Evolutionary conservation across 2,888 invertebrate genomes (phyloP).

Genomic region (Acronicta leporina): DNA sequence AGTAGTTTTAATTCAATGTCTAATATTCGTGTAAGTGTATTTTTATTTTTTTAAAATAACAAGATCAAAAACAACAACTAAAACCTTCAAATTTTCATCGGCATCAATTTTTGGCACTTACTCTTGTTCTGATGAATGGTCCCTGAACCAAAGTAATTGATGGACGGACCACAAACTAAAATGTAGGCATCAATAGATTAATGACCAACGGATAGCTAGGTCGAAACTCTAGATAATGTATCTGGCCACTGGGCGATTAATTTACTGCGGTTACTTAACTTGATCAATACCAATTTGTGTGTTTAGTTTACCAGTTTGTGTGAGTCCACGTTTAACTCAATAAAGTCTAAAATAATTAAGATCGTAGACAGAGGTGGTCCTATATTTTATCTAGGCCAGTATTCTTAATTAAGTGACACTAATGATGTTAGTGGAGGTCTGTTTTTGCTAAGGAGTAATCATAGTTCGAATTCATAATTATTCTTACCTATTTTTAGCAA

Average conservation of each 20-base stretch:
- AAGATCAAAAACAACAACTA: conserved; percentile 37
- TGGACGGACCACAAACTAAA: conserved; percentile 74
- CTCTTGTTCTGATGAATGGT: conserved; percentile 71
- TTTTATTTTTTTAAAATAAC: too few relatives aligned
- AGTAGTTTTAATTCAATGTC: too few relatives aligned
- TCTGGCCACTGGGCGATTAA: conserved; percentile 84
- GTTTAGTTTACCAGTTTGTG: conserved; percentile 56
- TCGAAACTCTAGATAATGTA: conserved; percentile 84
- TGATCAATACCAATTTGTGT: conserved; percentile 79
- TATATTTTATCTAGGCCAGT: conserved; percentile 27
- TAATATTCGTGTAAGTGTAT: too few relatives aligned
- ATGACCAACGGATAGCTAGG: conserved; percentile 82
- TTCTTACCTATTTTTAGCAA: too few relatives aligned
- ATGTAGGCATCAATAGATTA: conserved; percentile 84
- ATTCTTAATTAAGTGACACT: conserved; percentile 38
- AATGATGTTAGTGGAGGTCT: conserved; percentile 42
- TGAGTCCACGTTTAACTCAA: conserved; percentile 44
- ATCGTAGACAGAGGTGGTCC: conserved; percentile 29
- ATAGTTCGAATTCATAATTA: background rate
- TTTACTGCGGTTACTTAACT: conserved; percentile 83
- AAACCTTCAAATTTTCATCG: conserved; percentile 30
- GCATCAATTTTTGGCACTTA: conserved; percentile 60
- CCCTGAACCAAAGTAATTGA: conserved; percentile 80
- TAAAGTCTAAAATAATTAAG: conserved; percentile 60
- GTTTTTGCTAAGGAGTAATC: conserved; percentile 30